Percentiles rank a stretch among this genome's conserved stretches.
phyloP scores from a whole-genome alignment of 2,113 vertebrate genomes.

The Bufo bufo region DNA sequence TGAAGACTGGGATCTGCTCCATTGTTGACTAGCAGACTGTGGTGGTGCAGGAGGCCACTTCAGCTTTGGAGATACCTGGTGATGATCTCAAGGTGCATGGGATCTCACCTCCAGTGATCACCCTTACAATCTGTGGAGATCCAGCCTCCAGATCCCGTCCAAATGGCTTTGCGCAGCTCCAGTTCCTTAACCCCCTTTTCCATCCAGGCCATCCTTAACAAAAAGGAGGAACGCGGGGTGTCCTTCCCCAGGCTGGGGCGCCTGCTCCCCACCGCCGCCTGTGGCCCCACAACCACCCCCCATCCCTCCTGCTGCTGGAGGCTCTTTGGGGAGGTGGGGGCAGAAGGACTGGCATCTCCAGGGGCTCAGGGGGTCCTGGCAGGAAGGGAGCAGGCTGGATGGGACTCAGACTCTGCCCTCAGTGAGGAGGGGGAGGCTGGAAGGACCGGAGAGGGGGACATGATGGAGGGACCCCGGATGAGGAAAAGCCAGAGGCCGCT shows the following conservation, averaged over 20 bases:
- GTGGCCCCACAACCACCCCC: slow-evolving; percentile 67
- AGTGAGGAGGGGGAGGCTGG: slow-evolving; percentile 68
- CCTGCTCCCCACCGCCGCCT: slow-evolving; percentile 48
- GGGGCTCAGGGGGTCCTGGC: slow-evolving; percentile 68
- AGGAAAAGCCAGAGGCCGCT: slow-evolving; percentile 58
- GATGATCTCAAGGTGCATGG: slow-evolving; percentile 16
- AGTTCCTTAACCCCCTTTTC: slow-evolving; percentile 88
- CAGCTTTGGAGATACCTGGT: background rate
- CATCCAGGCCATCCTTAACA: slow-evolving; percentile 92
- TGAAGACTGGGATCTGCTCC: slow-evolving; percentile 21
- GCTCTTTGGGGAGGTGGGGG: slow-evolving; percentile 79
- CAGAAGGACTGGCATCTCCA: slow-evolving; percentile 55
- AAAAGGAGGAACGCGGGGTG: slow-evolving; percentile 79
- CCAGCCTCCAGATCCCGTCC: background rate
- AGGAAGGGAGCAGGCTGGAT: slow-evolving; percentile 70
- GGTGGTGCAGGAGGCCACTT: background rate
- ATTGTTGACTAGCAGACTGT: background rate
- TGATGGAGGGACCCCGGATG: slow-evolving; percentile 44
- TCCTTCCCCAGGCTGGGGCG: slow-evolving; percentile 61
- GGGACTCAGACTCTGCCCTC: slow-evolving; percentile 82
- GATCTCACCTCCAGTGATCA: background rate
- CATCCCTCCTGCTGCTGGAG: slow-evolving; percentile 85
- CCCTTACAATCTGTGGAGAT: slow-evolving; percentile 10
- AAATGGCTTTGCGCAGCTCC: slow-evolving; percentile 82
- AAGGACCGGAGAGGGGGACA: background rate